Conservation (phyloP, 2,888 invertebrate species). For the Muscina levida region DNA sequence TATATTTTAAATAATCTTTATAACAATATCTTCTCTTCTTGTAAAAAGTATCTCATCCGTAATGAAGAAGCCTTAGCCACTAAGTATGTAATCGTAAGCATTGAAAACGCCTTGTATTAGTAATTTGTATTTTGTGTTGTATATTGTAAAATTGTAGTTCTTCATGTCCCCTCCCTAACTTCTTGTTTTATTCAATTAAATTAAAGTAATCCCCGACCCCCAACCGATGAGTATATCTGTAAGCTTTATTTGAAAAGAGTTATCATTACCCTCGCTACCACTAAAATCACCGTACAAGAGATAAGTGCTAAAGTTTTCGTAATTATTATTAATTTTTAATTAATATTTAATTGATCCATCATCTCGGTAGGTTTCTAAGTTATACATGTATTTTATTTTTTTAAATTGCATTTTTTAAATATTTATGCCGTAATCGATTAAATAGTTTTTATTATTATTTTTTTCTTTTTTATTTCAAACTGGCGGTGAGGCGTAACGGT, state of each 20-base stretch:
- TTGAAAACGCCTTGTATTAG: constrained; percentile 50
- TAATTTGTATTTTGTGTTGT: constrained; percentile 55
- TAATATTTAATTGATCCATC: constrained; percentile 49
- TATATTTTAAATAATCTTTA: constrained; percentile 40
- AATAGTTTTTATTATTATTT: constrained; percentile 44
- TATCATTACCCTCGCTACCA: neutral
- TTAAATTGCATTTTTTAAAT: constrained; percentile 37
- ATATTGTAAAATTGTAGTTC: constrained; percentile 58
- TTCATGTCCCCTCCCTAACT: constrained; percentile 19
- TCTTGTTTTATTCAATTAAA: constrained; percentile 42
- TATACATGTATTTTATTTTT: constrained; percentile 38
- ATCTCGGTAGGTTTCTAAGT: constrained; percentile 30
- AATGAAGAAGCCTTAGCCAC: constrained; percentile 17
- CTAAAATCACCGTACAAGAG: constrained; percentile 32
- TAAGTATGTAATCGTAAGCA: constrained; percentile 42
- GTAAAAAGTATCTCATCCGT: constrained; percentile 65
- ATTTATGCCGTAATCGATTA: constrained; percentile 51
- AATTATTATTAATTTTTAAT: constrained; percentile 40
- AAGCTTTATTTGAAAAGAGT: constrained; percentile 56
- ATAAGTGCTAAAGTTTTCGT: constrained; percentile 54
- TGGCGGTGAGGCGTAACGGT: constrained; percentile 48
- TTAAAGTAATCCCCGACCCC: too few relatives aligned
- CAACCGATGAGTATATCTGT: constrained; percentile 32
- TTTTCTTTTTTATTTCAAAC: constrained; percentile 35
- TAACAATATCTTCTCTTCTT: constrained; percentile 44